Base-by-base conservation (phyloP, 2,797 vertebrate species). In the Neoniphon sammara region DNA sequence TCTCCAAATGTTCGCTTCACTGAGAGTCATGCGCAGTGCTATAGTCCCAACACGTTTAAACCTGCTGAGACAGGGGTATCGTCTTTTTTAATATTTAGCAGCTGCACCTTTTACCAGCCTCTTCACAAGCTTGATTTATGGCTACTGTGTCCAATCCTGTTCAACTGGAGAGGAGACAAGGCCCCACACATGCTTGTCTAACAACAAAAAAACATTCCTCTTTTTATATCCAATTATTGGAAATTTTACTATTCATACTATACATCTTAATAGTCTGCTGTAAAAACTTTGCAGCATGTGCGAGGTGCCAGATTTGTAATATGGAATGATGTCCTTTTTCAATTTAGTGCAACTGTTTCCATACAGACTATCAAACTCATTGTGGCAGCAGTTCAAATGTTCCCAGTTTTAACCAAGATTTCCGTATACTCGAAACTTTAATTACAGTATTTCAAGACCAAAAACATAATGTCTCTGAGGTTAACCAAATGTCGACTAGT, bases 91-190 rank as follows among this genome's bases (percentile, higher is more conserved):
- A 79, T 70, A 68, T 73, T 61, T 65, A 44, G 34, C 84, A 87
- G 86, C 89, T 89, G 85, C 77, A 52, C 55, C 67, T 89, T 89
- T 85, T 85, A 83, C 34, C 61, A 4, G 46, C 58, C 46, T 71
- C 67, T 23, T 62, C 30, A 15, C 30, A 30, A 31, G 14, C 23
- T 15, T 50, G 56, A 60, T 70, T 70, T 60, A 61, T 52, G 81
- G 80, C 74, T 72, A 49, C 17, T 20, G 30, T 58, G 50, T 67
- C 49, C 66, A 63, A 62, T 52, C 54, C 30, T 65, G 31, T 78
- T 68, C 21, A 63, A 9, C 18, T 27, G 14, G 55, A 42, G 21
- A 53, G 18, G 30, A 77, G 11, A 50, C 31, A 46, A 23, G 36
- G 34, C 21, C 66, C 60, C 18, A 54, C 23, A 27, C 14, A 60